Evolutionary conservation across 2,888 invertebrate genomes (phyloP), one percentile per base, ranked within the genome.

Genomic region (Troilus luridus): DNA sequence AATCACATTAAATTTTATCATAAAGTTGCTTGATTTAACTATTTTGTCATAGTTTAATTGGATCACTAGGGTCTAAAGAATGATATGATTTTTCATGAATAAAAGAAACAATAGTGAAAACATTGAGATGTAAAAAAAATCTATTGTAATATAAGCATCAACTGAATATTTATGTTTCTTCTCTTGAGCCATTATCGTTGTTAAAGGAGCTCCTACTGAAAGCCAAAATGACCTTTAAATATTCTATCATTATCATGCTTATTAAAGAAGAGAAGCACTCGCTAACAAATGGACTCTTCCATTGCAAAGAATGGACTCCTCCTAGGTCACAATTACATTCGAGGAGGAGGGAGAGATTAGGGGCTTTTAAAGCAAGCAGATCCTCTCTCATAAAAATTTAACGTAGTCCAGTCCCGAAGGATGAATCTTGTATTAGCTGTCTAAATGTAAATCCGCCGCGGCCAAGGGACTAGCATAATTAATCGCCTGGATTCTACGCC

Each of bases 391-490:
- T 77, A 77, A 77, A 77, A 77, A 77, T 77, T 77, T 77, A 77
- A 77, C 41, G 6, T 21, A 21, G 24, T 72, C 27, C 72, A 27
- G 27, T 41, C 72, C 72, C 72, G 72, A 77, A 67, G 72, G 72
- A 77, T 77, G 72, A 77, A 77, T 77, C 72, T 77, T 77, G 72
- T 77, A 77, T 77, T 77, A 77, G 72, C 72, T 77, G 27, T 77
- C 72, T 77, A 77, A 77, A 77, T 77, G 72, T 8, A 77, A 77
- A 77, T 77, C 72, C 72, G 11, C 19, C 19, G 27, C 72, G 27
- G 17, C 19, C 72, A 27, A 24, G 5, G 17, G 27, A 17, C 17
- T 24, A 7, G 3, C 24, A 14, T 41, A 77, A 77, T 77, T 77
- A 77, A 41, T 7, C 14, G 41, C 41, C 41, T 41, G 41, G 41